A percentile compares a stretch with the other conserved stretches of the same genome.
Conservation (phyloP, 1,140 invertebrate species). For the Meloidogyne exigua region DNA sequence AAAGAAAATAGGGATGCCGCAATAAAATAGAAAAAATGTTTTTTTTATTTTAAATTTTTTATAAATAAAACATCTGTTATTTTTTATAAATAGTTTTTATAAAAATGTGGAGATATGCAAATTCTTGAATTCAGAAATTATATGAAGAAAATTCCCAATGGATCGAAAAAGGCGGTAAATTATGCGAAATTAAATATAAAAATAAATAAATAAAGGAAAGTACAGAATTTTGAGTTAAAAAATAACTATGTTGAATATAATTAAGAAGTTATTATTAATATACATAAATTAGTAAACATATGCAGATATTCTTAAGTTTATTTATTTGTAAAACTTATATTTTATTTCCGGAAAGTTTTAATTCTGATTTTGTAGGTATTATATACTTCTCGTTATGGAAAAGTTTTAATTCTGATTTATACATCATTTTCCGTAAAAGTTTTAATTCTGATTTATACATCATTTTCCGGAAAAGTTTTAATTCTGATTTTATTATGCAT, state of each 20-base stretch:
- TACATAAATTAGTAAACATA: too few species aligned
- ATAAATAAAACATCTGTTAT: background rate
- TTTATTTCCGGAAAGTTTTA: too few species aligned
- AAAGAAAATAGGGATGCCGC: background rate
- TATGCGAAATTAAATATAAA: conserved; percentile 2
- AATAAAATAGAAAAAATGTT: background rate
- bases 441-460: too few species aligned
- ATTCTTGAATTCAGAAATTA: background rate
- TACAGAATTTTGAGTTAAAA: background rate
- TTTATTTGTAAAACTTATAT: too few species aligned
- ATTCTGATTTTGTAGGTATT: too few species aligned
- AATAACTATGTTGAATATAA: background rate
- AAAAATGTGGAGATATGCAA: background rate
- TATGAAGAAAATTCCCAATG: background rate
- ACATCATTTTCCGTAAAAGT: too few species aligned
- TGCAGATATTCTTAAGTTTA: too few species aligned
- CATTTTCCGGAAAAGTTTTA: background rate
- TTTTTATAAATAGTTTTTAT: background rate
- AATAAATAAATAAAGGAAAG: background rate
- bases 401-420: too few species aligned
- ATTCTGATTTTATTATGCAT: too few species aligned
- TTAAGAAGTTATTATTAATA: background rate
- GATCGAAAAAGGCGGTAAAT: background rate
- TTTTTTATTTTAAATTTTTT: background rate
- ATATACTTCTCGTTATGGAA: too few species aligned